These are phyloP conservation scores for Eurois occulta DNA, from an alignment of 2,888 invertebrate species.

Conservation along the genomic window DNA sequence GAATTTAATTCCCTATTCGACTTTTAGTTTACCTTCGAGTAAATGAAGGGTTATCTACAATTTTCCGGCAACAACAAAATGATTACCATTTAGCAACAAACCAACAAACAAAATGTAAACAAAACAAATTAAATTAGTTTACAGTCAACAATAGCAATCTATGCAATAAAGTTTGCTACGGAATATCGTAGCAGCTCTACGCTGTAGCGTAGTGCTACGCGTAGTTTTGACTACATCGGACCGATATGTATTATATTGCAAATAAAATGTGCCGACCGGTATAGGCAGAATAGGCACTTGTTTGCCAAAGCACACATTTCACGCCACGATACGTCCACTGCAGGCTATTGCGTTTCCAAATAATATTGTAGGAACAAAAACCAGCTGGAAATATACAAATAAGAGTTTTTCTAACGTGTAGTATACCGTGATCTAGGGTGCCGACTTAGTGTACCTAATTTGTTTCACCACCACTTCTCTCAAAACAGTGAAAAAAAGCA, in stretches of 20 bases:
- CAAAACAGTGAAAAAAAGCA: neutral
- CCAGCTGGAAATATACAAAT: slow-evolving; percentile 6
- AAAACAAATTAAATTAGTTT: slow-evolving; percentile 32
- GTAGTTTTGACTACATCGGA: slow-evolving; percentile 21
- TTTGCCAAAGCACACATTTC: slow-evolving; percentile 38
- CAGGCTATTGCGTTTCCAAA: slow-evolving; percentile 35
- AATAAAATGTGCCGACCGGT: slow-evolving; percentile 36
- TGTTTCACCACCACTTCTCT: neutral
- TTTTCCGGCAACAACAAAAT: slow-evolving; percentile 1
- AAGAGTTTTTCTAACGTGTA: neutral
- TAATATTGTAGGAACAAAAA: slow-evolving; percentile 31
- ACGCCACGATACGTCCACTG: slow-evolving; percentile 24
- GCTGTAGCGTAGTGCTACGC: slow-evolving; percentile 46
- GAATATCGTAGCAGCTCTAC: slow-evolving; percentile 45
- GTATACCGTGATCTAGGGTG: neutral
- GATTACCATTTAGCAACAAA: slow-evolving; percentile 10
- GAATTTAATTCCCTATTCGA: neutral
- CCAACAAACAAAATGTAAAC: slow-evolving; percentile 8
- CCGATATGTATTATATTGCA: slow-evolving; percentile 22
- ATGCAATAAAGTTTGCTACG: slow-evolving; percentile 37
- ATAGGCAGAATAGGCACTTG: slow-evolving; percentile 13
- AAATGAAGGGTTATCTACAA: slow-evolving; percentile 1
- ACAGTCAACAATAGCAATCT: slow-evolving; percentile 20
- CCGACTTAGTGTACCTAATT: neutral
- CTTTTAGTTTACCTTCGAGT: neutral